Conservation (phyloP, 2,113 vertebrate genomes). For the Atherinomorus stipes region DNA sequence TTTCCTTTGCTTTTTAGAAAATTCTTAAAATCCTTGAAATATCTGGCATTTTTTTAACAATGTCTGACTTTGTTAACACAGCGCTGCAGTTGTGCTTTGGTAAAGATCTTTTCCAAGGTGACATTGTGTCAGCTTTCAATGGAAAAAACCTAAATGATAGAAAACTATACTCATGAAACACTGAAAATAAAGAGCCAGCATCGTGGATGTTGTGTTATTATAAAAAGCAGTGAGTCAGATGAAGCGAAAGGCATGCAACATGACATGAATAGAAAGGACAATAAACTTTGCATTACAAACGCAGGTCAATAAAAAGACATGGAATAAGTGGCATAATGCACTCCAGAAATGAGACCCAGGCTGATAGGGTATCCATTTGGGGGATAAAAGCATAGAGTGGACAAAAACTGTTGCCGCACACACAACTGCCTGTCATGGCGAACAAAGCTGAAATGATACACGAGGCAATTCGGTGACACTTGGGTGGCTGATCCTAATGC, state of each 20-base stretch:
- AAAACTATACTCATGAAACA: neutral
- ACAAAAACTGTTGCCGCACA: constrained; percentile 14
- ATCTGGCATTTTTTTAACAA: too few species aligned
- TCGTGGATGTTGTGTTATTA: neutral
- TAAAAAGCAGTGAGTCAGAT: neutral
- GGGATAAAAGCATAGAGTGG: constrained; percentile 54
- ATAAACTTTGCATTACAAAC: constrained; percentile 18
- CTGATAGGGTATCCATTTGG: constrained; percentile 43
- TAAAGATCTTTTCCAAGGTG: too few species aligned
- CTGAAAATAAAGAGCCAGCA: neutral
- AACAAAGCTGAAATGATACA: constrained; percentile 76
- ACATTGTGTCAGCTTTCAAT: too few species aligned
- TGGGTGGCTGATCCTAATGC: constrained; percentile 72
- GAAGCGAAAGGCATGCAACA: neutral
- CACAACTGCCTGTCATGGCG: constrained; percentile 53
- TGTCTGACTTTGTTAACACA: too few species aligned
- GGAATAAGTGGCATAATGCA: constrained; percentile 57
- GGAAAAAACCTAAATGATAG: too few species aligned
- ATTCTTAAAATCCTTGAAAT: too few species aligned
- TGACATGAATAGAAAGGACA: constrained; percentile 29
- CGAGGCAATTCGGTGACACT: constrained; percentile 64
- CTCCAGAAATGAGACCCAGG: constrained; percentile 29
- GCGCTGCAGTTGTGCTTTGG: too few species aligned
- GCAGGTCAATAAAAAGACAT: constrained; percentile 44
- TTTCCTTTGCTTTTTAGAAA: too few species aligned